Evolutionary conservation across 1,140 invertebrate genomes (phyloP), one percentile per base, ranked within the genome.

Genomic region (Apis florea): DNA sequence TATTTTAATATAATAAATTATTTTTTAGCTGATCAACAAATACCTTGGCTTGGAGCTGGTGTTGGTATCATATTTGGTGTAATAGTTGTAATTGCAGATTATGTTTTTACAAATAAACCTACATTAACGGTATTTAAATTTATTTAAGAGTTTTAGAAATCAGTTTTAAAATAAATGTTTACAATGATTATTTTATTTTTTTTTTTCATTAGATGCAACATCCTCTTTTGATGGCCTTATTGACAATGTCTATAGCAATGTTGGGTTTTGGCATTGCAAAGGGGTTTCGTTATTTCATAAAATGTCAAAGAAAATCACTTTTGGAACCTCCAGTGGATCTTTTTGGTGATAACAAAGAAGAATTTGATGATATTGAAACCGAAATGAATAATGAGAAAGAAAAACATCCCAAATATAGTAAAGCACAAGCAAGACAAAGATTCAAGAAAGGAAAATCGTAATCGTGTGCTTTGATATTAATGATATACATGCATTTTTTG

Each of bases 41-140:
- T 96, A 81, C 96, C 97, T 15, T 97, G 96, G 96, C 92, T 97
- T 26, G 96, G 96, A 83, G 95, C 96, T 85, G 96, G 95, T 40
- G 92, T 97, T 85, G 97, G 97, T 66, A 94, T 97, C 61, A 95
- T 96, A 76, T 89, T 97, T 56, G 96, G 97, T 69, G 95, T 97
- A 75, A 91, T 94, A 66, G 94, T 97, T 72, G 96, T 97, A 69
- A 94, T 97, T 76, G 94, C 95, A 79, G 96, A 97, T 91, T 96
- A 95, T 85, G 94, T 95, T 68, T 93, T 96, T 76, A 95, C 96
- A 76, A 92, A 95, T 78, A 95, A 95, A 91, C 96, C 96, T 51
- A 95, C 96, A 77, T 91, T 96, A 85, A 94, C 94, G 84, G 96
- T 97, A 94, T 95, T 94, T 54, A 75, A 59, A 40, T 10, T 40